Percentiles rank a stretch among this genome's conserved stretches.
These are phyloP conservation scores for Garra rufa DNA, from an alignment of 2,113 vertebrate species.

Conservation along the genomic window DNA sequence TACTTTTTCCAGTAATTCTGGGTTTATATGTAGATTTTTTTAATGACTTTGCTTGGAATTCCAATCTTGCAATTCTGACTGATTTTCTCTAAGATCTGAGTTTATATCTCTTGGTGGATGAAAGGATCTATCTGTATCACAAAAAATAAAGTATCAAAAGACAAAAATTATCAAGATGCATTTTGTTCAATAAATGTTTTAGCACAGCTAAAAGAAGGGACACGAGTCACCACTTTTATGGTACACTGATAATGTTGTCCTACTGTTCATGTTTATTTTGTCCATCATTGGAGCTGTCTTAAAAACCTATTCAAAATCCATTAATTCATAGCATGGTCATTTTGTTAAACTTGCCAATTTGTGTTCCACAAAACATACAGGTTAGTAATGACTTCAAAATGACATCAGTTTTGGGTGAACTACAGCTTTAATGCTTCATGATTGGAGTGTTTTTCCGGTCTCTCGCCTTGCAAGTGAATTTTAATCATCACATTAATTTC, in stretches of 20 bases:
- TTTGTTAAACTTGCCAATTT: not conserved
- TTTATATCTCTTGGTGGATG: not conserved
- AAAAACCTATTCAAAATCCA: too few relatives aligned
- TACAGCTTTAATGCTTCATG: not conserved
- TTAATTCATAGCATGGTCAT: not conserved
- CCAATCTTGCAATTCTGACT: not conserved
- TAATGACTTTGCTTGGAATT: not conserved
- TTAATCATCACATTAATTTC: slow-evolving; percentile 14
- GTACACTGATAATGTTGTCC: too few relatives aligned
- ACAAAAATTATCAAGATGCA: too few relatives aligned
- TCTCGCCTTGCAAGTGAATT: not conserved
- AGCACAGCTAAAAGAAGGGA: not conserved
- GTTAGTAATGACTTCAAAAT: not conserved
- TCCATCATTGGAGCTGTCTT: not conserved
- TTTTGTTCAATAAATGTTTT: not conserved
- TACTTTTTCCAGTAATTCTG: not conserved
- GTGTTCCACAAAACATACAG: not conserved
- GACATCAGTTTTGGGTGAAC: not conserved
- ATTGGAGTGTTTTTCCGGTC: not conserved
- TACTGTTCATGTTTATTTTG: not conserved
- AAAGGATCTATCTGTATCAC: not conserved
- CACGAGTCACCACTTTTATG: not conserved
- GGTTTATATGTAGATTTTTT: not conserved
- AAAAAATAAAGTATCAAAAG: not conserved
- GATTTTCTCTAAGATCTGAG: not conserved